Conservation (phyloP, 2,888 invertebrate genomes). For the Uloborus plumipes region DNA sequence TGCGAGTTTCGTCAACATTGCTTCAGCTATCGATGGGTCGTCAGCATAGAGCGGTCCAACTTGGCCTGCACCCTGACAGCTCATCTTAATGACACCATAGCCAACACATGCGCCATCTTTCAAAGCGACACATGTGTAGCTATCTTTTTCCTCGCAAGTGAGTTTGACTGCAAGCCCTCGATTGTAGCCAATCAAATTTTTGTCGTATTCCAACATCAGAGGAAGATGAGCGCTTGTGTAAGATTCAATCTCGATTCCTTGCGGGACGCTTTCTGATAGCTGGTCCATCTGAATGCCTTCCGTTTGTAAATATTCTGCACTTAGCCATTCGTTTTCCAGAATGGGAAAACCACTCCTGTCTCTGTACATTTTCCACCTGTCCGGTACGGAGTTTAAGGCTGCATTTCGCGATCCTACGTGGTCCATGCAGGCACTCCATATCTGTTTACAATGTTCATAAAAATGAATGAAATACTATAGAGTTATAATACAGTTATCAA, state of each 20-base stretch:
- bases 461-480: too few relatives aligned
- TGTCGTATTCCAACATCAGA: slow-evolving; percentile 26
- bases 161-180: slow-evolving; percentile 17
- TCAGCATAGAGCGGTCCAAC: slow-evolving; percentile 55
- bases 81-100: slow-evolving; percentile 24
- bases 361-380: slow-evolving; percentile 28
- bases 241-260: slow-evolving; percentile 1
- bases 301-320: background rate
- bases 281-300: background rate
- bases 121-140: slow-evolving; percentile 28
- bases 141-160: slow-evolving; percentile 8
- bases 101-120: slow-evolving; percentile 13
- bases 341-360: slow-evolving; percentile 28
- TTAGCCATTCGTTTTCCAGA: background rate
- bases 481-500: too few relatives aligned
- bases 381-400: slow-evolving; percentile 28
- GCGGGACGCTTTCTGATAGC: background rate
- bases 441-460: background rate
- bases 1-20: slow-evolving; percentile 9
- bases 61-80: background rate
- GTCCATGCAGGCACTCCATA: slow-evolving; percentile 21
- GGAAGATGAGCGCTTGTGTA: background rate
- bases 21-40: slow-evolving; percentile 34
- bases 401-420: slow-evolving; percentile 24
- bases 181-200: slow-evolving; percentile 1